Evolutionary conservation across 2,888 invertebrate genomes (phyloP).

Genomic region (Caenorhabditis afra): DNA sequence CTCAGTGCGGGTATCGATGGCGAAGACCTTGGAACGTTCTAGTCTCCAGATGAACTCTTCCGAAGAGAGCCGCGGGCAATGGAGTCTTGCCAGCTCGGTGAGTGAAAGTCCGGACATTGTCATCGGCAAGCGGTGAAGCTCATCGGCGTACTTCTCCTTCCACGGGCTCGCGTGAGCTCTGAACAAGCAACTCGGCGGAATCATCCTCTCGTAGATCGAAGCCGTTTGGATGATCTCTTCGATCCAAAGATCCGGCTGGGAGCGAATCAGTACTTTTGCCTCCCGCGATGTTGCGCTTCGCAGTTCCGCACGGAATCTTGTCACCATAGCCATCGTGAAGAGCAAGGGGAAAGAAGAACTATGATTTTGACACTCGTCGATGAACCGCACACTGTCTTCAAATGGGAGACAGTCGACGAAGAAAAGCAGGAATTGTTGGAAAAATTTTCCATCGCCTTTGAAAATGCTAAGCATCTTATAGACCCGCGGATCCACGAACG

Average conservation of each 20-base stretch:
- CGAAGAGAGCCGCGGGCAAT: slow-evolving; percentile 58
- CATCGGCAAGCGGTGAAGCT: slow-evolving; percentile 5
- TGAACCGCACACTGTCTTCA: too few species aligned
- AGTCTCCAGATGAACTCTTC: slow-evolving; percentile 63
- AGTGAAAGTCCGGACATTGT: slow-evolving; percentile 31
- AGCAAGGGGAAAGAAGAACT: too few species aligned
- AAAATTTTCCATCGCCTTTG: slow-evolving; percentile 95
- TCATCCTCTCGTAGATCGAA: slow-evolving; percentile 50
- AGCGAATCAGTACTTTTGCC: slow-evolving; percentile 97
- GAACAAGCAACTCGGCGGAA: slow-evolving; percentile 71
- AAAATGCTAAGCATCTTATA: slow-evolving; percentile 93
- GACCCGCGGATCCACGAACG: slow-evolving; percentile 94
- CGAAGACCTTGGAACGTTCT: slow-evolving; percentile 48
- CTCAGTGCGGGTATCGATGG: slow-evolving; percentile 68
- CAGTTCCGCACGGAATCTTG: slow-evolving; percentile 81
- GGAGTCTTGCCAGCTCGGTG: slow-evolving; percentile 34
- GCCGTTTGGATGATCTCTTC: slow-evolving; percentile 70
- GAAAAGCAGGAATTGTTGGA: too few species aligned
- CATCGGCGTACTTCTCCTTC: slow-evolving; percentile 20
- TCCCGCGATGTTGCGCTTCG: slow-evolving; percentile 96
- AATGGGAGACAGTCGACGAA: too few species aligned
- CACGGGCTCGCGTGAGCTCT: slow-evolving; percentile 54
- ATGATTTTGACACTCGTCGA: too few species aligned
- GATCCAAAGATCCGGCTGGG: slow-evolving; percentile 85
- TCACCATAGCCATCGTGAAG: slow-evolving; percentile 83